Base-by-base conservation (phyloP, 2,113 vertebrate species). In the Cromileptes altivelis region DNA sequence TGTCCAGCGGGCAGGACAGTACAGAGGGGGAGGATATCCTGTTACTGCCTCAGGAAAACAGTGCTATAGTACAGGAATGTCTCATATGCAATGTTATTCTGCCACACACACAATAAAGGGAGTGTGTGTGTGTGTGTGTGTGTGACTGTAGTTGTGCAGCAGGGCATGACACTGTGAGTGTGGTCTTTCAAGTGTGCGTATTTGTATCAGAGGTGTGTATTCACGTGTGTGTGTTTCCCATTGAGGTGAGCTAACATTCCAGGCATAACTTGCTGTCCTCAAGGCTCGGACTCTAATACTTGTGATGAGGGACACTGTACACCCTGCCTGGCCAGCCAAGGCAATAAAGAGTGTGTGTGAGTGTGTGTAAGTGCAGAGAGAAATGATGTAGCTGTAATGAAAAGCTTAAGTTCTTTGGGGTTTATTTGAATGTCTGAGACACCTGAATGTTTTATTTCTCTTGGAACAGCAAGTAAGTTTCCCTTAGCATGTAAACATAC, bases 191-290 rank as follows among this genome's bases (percentile, higher is more conserved):
- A 68, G 80, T 63, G 78, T 80, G 86, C 78, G 73, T 69, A 70
- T 67, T 37, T 55, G 56, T 75, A 17, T 42, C 53, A 53, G 56
- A 85, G 56, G 65, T 89, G 90, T 88, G 84, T 79, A 21, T 85
- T 61, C 45, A 27, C 15, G 19, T 80, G 61, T 84, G 64, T 84
- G 58, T 84, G 82, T 80, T 58, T 82, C 74, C 71, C 33, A 55
- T 63, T 87, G 82, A 93, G 78, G 85, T 91, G 63, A 86, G 25
- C 82, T 85, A 67, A 91, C 92, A 94, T 94, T 94, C 94, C 94
- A 83, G 80, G 45, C 89, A 94, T 94, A 90, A 61, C 88, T 78
- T 18, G 68, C 82, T 84, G 86, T 91, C 91, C 79, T 91, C 88
- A 85, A 89, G 86, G 47, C 85, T 75, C 0, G 2, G 70, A 69